phyloP scores from a whole-genome alignment of 2,888 invertebrate species.

The Lepidochrysops patricia region DNA sequence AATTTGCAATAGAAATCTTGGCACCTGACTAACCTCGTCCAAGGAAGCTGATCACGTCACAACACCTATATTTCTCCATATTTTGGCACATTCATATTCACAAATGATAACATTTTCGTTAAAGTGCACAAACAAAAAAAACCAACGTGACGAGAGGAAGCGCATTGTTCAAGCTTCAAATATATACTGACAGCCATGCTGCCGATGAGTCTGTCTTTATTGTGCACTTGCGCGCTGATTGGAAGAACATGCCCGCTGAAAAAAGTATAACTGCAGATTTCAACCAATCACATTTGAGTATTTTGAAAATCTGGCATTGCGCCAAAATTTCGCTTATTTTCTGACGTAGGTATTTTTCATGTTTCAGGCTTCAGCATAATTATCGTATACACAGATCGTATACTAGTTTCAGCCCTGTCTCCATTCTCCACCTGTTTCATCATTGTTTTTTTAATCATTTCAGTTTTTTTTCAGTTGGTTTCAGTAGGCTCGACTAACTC shows the following conservation, averaged over 20 bases:
- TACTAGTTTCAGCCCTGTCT: no score
- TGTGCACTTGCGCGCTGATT: constrained; percentile 79
- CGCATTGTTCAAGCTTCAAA: constrained; percentile 90
- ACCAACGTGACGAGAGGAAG: constrained; percentile 84
- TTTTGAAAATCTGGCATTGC: constrained; percentile 45
- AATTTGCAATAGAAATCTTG: neutral
- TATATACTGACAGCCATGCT: constrained; percentile 99
- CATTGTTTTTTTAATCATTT: no score
- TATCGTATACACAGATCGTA: no score
- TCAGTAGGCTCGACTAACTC: no score
- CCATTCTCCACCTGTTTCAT: no score
- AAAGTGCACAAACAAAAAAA: constrained; percentile 72
- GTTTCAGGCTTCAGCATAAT: neutral
- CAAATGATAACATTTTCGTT: constrained; percentile 72
- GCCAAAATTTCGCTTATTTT: constrained; percentile 37
- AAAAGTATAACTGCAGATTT: constrained; percentile 38
- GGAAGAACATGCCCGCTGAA: constrained; percentile 60
- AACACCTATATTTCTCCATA: constrained; percentile 74
- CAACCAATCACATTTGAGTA: constrained; percentile 48
- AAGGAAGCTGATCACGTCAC: constrained; percentile 59
- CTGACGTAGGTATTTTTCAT: neutral
- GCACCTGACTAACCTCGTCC: constrained; percentile 45
- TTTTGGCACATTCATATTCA: constrained; percentile 64
- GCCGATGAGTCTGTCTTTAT: constrained; percentile 89
- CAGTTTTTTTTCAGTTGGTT: no score